A percentile compares a stretch with the other conserved stretches of the same genome.
These are phyloP conservation scores for Otolemur crassicaudatus DNA, from an alignment of 2,797 vertebrate genomes.

Conservation along the genomic window DNA sequence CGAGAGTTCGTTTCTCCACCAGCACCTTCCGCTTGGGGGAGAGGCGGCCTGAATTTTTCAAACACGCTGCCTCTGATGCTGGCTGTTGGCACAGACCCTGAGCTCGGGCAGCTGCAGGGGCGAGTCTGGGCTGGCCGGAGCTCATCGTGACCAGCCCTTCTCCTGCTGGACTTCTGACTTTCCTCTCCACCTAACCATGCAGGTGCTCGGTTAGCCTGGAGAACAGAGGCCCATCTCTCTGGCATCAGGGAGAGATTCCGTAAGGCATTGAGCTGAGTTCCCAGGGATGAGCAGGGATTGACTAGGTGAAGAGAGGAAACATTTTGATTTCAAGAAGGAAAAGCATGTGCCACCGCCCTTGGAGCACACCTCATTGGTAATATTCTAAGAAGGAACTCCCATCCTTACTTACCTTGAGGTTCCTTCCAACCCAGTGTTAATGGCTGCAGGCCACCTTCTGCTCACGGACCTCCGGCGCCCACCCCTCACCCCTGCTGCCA, in stretches of 20 bases:
- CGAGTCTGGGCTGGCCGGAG: accelerated
- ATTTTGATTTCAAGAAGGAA: not conserved
- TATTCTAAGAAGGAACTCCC: accelerated
- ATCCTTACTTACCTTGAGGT: not conserved
- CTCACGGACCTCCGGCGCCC: accelerated
- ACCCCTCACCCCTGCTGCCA: too few relatives aligned
- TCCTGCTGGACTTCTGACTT: not conserved
- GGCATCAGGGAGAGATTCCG: too few relatives aligned
- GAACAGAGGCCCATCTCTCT: not conserved
- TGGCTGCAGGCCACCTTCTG: not conserved
- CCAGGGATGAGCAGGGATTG: not conserved
- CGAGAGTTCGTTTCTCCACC: not conserved
- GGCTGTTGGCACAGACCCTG: too few relatives aligned
- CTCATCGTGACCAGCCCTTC: accelerated
- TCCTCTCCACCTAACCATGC: not conserved
- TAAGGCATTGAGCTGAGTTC: not conserved
- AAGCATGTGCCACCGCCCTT: not conserved
- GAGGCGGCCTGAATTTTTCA: not conserved
- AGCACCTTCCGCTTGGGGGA: not conserved
- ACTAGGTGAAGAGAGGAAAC: not conserved
- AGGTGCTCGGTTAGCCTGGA: not conserved
- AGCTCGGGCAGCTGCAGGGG: too few relatives aligned
- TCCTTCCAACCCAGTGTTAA: not conserved
- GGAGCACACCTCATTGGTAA: too few relatives aligned
- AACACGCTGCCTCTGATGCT: not conserved